Conservation (phyloP, 30 jellyfish, hydroid and myxozoan species). For the Aurelia sp. region DNA sequence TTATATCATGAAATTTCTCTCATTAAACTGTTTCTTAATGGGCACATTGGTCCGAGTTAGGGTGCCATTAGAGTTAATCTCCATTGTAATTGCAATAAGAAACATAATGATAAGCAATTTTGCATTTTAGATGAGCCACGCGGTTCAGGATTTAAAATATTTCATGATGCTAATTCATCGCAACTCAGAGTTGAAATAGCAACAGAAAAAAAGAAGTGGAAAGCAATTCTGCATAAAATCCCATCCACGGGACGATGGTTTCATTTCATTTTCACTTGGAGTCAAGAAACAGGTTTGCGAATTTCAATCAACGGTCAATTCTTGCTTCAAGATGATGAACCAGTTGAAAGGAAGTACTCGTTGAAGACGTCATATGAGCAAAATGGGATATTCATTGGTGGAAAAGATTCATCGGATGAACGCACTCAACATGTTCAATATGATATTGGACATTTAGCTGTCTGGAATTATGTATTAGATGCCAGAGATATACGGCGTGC, state of each 20-base stretch:
- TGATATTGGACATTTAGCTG: constrained; percentile 81
- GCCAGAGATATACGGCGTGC: constrained; percentile 44
- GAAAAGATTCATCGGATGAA: constrained; percentile 63
- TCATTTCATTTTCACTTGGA: constrained; percentile 90
- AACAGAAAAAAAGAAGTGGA: constrained; percentile 68
- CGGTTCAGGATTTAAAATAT: constrained; percentile 78
- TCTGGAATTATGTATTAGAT: constrained; percentile 76
- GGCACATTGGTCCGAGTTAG: too few relatives aligned
- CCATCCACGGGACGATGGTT: constrained; percentile 81
- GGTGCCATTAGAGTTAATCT: too few relatives aligned
- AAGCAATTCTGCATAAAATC: constrained; percentile 62
- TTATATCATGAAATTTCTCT: too few relatives aligned
- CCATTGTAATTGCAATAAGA: too few relatives aligned
- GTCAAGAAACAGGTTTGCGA: constrained; percentile 53
- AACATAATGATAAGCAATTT: too few relatives aligned
- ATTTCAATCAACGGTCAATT: constrained; percentile 74
- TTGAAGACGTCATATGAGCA: constrained; percentile 8
- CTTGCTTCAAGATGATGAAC: constrained; percentile 39
- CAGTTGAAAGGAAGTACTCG: constrained; percentile 14
- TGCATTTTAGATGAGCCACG: constrained; percentile 67
- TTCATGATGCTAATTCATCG: constrained; percentile 57
- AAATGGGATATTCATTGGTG: constrained; percentile 66
- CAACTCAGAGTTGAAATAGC: constrained; percentile 74
- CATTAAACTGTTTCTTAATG: too few relatives aligned
- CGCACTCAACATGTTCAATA: constrained; percentile 34